These are phyloP conservation scores for Onthophagus sagittarius DNA, from an alignment of 2,888 invertebrate genomes.

Conservation along the genomic window DNA sequence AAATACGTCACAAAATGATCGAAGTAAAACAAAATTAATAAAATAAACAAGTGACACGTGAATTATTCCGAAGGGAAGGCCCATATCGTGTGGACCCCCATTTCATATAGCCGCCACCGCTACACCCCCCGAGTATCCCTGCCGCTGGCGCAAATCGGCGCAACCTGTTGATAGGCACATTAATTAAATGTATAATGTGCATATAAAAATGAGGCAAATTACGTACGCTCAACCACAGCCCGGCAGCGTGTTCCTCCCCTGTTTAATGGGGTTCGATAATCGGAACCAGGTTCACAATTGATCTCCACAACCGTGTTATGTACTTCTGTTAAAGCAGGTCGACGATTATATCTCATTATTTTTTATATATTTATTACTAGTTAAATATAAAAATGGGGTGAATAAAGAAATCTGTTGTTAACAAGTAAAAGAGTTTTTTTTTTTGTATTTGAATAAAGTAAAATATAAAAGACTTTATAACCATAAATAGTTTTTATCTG, in stretches of 20 bases:
- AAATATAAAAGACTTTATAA: neutral
- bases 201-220: constrained; percentile 24
- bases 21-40: constrained; percentile 25
- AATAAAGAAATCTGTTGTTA: neutral
- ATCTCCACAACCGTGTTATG: neutral
- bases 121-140: neutral
- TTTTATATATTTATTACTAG: too few relatives aligned
- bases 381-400: too few relatives aligned
- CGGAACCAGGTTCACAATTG: neutral
- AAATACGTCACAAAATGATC: constrained; percentile 21
- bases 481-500: neutral
- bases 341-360: neutral
- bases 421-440: neutral
- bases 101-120: neutral
- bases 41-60: constrained; percentile 25
- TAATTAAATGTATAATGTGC: constrained; percentile 28
- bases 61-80: constrained; percentile 26
- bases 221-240: constrained; percentile 18
- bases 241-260: neutral
- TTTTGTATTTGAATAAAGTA: neutral
- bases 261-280: neutral
- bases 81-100: neutral
- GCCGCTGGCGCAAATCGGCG: constrained; percentile 5
- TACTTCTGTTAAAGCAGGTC: neutral
- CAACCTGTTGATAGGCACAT: constrained; percentile 28